Evolutionary conservation across 1,140 invertebrate species (phyloP).

Genomic region (Bradynema listronoti): DNA sequence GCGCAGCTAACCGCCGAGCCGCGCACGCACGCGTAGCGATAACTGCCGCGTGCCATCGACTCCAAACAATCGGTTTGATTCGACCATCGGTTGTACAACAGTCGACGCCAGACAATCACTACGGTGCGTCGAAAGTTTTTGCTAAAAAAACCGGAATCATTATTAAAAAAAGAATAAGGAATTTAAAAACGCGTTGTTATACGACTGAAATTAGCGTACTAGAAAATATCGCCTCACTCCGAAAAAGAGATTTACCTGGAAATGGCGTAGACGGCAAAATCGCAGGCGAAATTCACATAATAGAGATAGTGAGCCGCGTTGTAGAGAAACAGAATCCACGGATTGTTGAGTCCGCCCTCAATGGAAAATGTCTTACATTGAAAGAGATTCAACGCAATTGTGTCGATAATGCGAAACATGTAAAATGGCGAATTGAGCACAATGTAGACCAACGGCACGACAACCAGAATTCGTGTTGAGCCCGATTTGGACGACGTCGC

Average conservation of each 20-base stretch:
- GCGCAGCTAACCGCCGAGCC: too few species aligned
- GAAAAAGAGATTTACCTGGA: conserved; percentile 40
- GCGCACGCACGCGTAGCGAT: too few species aligned
- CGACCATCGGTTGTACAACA: conserved; percentile 40
- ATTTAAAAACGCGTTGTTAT: conserved; percentile 8
- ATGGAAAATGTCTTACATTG: conserved; percentile 34
- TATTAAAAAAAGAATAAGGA: conserved; percentile 22
- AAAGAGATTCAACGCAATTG: conserved; percentile 48
- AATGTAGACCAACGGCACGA: conserved; percentile 57
- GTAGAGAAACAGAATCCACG: conserved; percentile 34
- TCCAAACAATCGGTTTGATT: too few species aligned
- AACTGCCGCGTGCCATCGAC: too few species aligned
- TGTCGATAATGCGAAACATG: conserved; percentile 50
- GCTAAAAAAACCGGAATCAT: conserved; percentile 42
- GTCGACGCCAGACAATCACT: conserved; percentile 39
- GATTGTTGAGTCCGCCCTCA: conserved; percentile 25
- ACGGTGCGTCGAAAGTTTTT: conserved; percentile 54
- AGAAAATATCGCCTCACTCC: neutral
- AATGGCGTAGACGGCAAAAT: conserved; percentile 56
- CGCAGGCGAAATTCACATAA: conserved; percentile 55
- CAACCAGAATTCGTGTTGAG: conserved; percentile 47
- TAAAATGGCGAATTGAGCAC: conserved; percentile 57
- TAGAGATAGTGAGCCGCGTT: conserved; percentile 56
- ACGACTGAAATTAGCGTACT: neutral
- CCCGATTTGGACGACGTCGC: conserved; percentile 15